Evolutionary conservation across 92 coral and sea anemone species (phyloP).

Genomic region (Anthopleura xanthogrammica): DNA sequence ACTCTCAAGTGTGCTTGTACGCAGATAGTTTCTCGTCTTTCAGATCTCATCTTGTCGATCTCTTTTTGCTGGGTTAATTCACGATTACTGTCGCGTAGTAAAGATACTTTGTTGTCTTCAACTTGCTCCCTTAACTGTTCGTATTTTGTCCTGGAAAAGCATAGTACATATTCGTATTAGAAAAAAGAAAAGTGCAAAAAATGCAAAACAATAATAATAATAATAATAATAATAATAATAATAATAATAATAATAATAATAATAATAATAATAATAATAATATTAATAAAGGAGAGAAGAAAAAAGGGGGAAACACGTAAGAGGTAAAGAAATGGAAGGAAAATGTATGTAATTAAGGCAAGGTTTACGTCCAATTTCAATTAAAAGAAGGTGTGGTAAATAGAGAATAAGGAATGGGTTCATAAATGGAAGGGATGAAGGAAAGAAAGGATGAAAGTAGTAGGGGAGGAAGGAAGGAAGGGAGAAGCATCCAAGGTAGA

Average conservation of each 20-base stretch:
- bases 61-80: conserved; percentile 60
- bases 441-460: no score
- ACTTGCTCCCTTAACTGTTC: conserved; percentile 42
- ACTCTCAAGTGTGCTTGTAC: conserved; percentile 60
- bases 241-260: no score
- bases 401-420: no score
- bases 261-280: no score
- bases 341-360: not conserved
- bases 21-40: conserved; percentile 63
- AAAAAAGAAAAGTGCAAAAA: no score
- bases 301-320: not conserved
- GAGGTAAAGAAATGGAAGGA: not conserved
- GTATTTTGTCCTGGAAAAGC: conserved; percentile 40
- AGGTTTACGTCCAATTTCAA: no score
- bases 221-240: no score
- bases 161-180: no score
- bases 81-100: conserved; percentile 61
- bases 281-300: not conserved
- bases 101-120: conserved; percentile 48
- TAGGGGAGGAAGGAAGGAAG: not conserved
- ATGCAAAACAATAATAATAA: no score
- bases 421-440: no score
- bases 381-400: not conserved
- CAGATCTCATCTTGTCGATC: conserved; percentile 68
- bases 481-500: no score